phyloP scores from a whole-genome alignment of 2,113 vertebrate genomes.

The Clarias magur region DNA sequence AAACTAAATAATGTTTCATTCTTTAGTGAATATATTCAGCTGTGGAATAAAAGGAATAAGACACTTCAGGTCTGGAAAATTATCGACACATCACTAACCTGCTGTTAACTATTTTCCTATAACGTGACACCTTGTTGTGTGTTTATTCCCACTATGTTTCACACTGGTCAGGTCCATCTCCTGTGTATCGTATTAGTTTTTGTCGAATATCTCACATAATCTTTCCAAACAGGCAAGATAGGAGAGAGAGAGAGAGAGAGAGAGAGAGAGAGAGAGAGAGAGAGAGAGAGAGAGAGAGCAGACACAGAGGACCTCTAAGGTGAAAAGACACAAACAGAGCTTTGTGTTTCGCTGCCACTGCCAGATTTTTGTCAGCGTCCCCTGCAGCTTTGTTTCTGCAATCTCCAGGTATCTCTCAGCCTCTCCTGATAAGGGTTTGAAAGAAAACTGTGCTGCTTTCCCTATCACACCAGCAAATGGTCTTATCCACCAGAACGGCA shows the following conservation, averaged over 20 bases:
- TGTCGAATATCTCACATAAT: background rate
- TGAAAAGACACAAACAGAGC: slow-evolving; percentile 58
- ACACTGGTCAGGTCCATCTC: background rate
- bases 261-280: background rate
- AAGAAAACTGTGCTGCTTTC: slow-evolving; percentile 61
- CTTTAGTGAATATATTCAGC: background rate
- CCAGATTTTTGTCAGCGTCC: slow-evolving; percentile 68
- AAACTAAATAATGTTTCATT: background rate
- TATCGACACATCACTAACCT: background rate
- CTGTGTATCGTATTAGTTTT: slow-evolving; percentile 1
- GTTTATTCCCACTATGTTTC: background rate
- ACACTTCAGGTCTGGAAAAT: too few relatives aligned
- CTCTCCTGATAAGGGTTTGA: slow-evolving; percentile 61
- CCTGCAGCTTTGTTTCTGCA: slow-evolving; percentile 60
- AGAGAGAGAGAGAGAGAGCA: background rate
- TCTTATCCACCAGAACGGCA: slow-evolving; percentile 66
- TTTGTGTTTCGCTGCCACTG: slow-evolving; percentile 59
- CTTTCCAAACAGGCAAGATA: slow-evolving; percentile 14
- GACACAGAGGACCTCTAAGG: slow-evolving; percentile 30
- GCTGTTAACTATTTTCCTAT: background rate
- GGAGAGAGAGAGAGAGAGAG: slow-evolving; percentile 26
- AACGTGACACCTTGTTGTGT: background rate
- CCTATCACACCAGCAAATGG: slow-evolving; percentile 64
- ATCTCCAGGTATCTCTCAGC: slow-evolving; percentile 62
- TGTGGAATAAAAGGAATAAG: background rate